Conservation (phyloP, 2,797 vertebrate genomes). For the Okamejei kenojei region DNA sequence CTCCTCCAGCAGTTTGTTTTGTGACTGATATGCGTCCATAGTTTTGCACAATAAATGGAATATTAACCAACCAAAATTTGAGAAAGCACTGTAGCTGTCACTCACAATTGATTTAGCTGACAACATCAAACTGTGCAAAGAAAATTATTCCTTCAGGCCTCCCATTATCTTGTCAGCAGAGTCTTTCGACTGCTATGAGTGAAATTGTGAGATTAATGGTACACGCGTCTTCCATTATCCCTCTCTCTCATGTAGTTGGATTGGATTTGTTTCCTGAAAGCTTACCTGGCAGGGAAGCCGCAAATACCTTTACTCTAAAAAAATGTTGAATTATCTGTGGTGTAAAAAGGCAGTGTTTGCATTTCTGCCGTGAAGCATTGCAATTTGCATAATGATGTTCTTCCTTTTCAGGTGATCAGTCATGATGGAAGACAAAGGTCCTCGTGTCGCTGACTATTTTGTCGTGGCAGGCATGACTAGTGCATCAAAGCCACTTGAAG, state of each 20-base stretch:
- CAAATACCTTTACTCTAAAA: background rate
- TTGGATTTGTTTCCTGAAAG: background rate
- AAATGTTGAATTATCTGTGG: background rate
- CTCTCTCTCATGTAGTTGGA: background rate
- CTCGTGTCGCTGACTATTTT: constrained; percentile 96
- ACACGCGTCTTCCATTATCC: background rate
- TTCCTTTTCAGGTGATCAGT: constrained; percentile 54
- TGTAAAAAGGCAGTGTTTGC: background rate
- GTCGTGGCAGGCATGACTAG: constrained; percentile 92
- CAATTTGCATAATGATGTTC: constrained; percentile 32
- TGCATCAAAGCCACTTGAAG: constrained; percentile 84
- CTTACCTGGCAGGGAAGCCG: background rate
- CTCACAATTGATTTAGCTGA: background rate
- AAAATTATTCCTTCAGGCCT: no score
- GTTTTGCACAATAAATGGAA: background rate
- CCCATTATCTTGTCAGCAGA: no score
- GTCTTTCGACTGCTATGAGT: no score
- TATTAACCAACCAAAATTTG: background rate
- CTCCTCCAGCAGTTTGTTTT: no score
- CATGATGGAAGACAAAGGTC: constrained; percentile 98
- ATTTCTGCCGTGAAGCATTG: constrained; percentile 19
- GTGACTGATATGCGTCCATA: background rate
- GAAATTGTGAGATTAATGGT: no score
- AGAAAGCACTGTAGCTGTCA: background rate
- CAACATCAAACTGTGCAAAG: background rate